Evolutionary conservation across 1,140 invertebrate species (phyloP).

Genomic region (Cydia pomonella): DNA sequence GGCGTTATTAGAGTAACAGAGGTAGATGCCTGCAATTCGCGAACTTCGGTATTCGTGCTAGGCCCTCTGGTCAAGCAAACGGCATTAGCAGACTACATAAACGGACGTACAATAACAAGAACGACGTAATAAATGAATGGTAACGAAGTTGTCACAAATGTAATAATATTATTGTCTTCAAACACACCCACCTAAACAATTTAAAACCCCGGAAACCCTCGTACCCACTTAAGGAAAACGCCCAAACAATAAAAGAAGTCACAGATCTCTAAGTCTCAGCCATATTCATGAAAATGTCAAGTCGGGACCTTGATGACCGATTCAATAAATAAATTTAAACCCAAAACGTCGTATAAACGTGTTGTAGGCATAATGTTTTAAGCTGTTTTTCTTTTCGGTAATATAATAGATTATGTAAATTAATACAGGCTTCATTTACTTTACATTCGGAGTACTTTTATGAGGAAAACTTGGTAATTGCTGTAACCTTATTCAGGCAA

Average conservation of each 20-base stretch:
- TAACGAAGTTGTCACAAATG: background rate
- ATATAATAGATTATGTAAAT: conserved; percentile 24
- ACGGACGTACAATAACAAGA: too few species aligned
- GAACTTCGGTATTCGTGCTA: too few species aligned
- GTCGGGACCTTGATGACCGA: background rate
- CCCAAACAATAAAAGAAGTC: conserved; percentile 1
- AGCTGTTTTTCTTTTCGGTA: background rate
- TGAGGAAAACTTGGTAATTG: conserved; percentile 30
- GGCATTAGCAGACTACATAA: too few species aligned
- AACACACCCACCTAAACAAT: background rate
- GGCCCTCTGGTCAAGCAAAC: too few species aligned
- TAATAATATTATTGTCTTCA: background rate
- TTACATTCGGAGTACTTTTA: conserved; percentile 32
- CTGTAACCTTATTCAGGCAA: conserved; percentile 30
- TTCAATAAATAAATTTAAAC: background rate
- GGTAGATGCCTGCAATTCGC: too few species aligned
- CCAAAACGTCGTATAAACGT: background rate
- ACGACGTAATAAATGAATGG: too few species aligned
- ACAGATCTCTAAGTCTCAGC: background rate
- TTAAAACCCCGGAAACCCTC: background rate
- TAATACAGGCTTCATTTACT: conserved; percentile 27
- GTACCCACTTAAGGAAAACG: background rate
- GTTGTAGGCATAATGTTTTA: background rate
- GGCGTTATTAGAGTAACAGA: too few species aligned
- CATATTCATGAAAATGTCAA: conserved; percentile 9